A percentile compares a stretch with the other conserved stretches of the same genome.
These are phyloP conservation scores for Halcyon badia DNA, from an alignment of 2,797 vertebrate species.

Conservation along the genomic window DNA sequence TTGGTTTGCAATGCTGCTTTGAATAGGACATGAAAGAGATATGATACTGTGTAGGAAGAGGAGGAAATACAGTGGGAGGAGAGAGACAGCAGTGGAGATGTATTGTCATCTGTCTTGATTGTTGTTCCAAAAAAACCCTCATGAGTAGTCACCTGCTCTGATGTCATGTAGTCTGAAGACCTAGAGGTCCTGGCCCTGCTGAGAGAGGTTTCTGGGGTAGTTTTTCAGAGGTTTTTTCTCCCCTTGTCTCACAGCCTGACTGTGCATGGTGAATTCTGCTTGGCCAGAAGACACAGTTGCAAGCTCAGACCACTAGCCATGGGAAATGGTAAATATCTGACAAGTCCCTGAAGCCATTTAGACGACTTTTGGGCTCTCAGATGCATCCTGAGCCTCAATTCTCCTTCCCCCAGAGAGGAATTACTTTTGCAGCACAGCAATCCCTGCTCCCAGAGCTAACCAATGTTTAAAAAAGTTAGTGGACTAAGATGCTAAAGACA, in stretches of 20 bases:
- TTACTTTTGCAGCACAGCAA: neutral
- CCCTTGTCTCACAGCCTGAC: neutral
- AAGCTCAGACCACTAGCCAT: neutral
- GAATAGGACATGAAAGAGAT: slow-evolving; percentile 65
- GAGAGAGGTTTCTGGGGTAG: neutral
- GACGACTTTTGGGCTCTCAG: neutral
- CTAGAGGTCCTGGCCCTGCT: slow-evolving; percentile 2
- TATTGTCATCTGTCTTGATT: slow-evolving; percentile 61
- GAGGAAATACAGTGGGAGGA: slow-evolving; percentile 70
- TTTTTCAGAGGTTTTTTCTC: neutral
- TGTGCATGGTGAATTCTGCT: neutral
- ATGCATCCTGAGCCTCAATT: neutral
- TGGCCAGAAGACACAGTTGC: neutral
- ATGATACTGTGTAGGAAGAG: slow-evolving; percentile 56
- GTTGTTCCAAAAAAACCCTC: slow-evolving; percentile 3
- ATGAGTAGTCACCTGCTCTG: slow-evolving; percentile 40
- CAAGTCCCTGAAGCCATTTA: neutral
- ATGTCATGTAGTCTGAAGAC: slow-evolving; percentile 21
- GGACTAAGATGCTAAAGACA: slow-evolving; percentile 64
- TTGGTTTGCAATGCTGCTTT: slow-evolving; percentile 67
- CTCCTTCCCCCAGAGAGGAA: neutral
- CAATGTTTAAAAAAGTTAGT: slow-evolving; percentile 58
- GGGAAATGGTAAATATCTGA: neutral
- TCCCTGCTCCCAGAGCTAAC: slow-evolving; percentile 7
- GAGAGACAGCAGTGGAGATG: slow-evolving; percentile 55